Conservation (phyloP, 2,113 vertebrate species). For the Microtus pennsylvanicus region DNA sequence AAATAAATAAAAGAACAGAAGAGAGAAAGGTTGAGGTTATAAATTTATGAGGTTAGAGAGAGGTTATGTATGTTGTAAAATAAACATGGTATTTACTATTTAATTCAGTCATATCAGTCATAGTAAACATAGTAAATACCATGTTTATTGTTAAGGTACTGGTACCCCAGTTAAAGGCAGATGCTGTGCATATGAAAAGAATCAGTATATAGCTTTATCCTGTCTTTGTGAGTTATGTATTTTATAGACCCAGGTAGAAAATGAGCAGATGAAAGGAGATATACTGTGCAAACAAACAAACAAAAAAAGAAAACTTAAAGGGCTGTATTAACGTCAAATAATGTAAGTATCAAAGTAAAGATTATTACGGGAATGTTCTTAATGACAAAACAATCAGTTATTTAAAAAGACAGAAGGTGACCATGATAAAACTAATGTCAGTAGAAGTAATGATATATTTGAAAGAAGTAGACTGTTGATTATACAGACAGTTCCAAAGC, state of each 20-base stretch:
- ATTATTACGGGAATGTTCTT: background rate
- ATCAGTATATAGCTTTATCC: background rate
- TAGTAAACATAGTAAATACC: too few species aligned
- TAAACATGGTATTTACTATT: background rate
- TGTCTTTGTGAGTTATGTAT: background rate
- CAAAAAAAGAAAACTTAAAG: background rate
- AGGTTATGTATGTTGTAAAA: background rate
- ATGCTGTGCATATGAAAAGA: background rate
- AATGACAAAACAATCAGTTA: background rate
- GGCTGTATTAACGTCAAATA: background rate
- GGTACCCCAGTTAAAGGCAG: background rate
- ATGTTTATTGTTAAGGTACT: background rate
- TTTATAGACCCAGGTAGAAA: constrained; percentile 23
- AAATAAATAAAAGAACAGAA: background rate
- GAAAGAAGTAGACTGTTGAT: background rate
- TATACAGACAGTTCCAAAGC: background rate
- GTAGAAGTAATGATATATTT: constrained; percentile 10
- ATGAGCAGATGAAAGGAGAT: background rate
- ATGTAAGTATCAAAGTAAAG: background rate
- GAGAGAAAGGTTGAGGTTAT: background rate
- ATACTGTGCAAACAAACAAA: background rate
- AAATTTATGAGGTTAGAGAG: background rate
- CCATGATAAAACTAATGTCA: background rate
- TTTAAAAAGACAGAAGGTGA: background rate
- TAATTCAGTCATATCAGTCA: background rate